Percentiles rank a stretch among this genome's conserved stretches.
phyloP scores from a whole-genome alignment of 2,797 vertebrate species.

The Chanos chanos region DNA sequence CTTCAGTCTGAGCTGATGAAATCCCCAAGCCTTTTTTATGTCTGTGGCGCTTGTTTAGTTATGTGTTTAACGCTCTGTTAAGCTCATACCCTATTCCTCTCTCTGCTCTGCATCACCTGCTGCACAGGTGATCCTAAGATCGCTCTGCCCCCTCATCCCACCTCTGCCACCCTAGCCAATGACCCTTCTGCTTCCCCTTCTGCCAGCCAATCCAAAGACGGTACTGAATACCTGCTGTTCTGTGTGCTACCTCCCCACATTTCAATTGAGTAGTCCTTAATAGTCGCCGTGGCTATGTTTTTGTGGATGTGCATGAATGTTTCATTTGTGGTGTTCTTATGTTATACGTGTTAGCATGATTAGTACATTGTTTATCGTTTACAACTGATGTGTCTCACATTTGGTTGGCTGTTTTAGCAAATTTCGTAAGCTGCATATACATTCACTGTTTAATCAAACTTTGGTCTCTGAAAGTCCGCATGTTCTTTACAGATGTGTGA shows the following conservation, averaged over 20 bases:
- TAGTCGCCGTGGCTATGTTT: constrained; percentile 16
- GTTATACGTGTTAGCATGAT: background rate
- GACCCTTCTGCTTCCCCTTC: constrained; percentile 68
- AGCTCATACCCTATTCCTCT: constrained; percentile 70
- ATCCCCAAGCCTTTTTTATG: background rate
- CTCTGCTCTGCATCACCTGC: constrained; percentile 86
- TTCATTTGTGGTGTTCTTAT: background rate
- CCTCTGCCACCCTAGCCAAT: constrained; percentile 82
- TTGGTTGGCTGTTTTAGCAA: too few relatives aligned
- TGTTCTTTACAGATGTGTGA: too few relatives aligned
- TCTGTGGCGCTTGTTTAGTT: background rate
- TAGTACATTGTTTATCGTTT: background rate
- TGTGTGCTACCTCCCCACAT: constrained; percentile 39
- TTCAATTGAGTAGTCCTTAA: background rate
- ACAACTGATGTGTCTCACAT: too few relatives aligned
- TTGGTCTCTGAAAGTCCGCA: too few relatives aligned
- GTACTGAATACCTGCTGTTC: constrained; percentile 74
- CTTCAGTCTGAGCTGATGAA: constrained; percentile 16
- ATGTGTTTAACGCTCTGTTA: background rate
- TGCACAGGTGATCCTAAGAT: constrained; percentile 92
- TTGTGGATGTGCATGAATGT: constrained; percentile 12
- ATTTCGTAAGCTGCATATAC: too few relatives aligned
- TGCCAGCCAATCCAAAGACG: constrained; percentile 78
- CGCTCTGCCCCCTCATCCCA: constrained; percentile 77
- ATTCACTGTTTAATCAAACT: too few relatives aligned